A percentile compares a stretch with the other conserved stretches of the same genome.
phyloP scores from a whole-genome alignment of 37 sponge, comb jelly and placozoan genomes.

The Diacarnus erythraeanus region DNA sequence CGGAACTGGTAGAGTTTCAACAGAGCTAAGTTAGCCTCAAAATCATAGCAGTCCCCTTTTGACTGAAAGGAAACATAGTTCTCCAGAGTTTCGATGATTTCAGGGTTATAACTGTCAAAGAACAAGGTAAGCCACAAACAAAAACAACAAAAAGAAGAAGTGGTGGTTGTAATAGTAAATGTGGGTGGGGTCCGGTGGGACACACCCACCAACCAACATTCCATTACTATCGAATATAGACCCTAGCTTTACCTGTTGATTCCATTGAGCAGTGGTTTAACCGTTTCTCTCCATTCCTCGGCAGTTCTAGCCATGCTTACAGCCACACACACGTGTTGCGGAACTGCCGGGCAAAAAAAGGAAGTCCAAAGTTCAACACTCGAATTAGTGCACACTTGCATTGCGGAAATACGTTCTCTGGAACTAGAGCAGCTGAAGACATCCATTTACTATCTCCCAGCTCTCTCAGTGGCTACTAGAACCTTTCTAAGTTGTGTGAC shows the following conservation, averaged over 20 bases:
- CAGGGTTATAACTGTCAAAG: slow-evolving; percentile 77
- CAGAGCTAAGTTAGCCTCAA: slow-evolving; percentile 83
- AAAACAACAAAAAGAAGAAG: no score
- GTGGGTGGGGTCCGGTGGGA: no score
- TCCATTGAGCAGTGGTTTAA: slow-evolving; percentile 41
- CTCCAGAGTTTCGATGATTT: slow-evolving; percentile 62
- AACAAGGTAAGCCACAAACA: not conserved
- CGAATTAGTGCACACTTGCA: not conserved
- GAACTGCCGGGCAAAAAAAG: not conserved
- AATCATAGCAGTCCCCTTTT: slow-evolving; percentile 49
- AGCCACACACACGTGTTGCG: not conserved
- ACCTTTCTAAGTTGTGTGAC: no score
- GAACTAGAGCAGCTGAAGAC: no score
- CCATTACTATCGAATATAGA: no score
- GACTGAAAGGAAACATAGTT: slow-evolving; percentile 58
- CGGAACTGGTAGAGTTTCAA: slow-evolving; percentile 88
- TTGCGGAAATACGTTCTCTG: no score
- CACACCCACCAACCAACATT: no score
- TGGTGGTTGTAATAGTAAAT: no score
- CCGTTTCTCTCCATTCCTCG: slow-evolving; percentile 46
- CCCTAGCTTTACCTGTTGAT: slow-evolving; percentile 36
- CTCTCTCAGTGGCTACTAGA: no score
- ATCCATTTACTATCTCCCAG: no score
- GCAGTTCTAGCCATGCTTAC: not conserved
- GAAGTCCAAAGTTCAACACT: slow-evolving; percentile 8